Evolutionary conservation across 1,140 invertebrate species (phyloP).

Genomic region (Pollicipes pollicipes): DNA sequence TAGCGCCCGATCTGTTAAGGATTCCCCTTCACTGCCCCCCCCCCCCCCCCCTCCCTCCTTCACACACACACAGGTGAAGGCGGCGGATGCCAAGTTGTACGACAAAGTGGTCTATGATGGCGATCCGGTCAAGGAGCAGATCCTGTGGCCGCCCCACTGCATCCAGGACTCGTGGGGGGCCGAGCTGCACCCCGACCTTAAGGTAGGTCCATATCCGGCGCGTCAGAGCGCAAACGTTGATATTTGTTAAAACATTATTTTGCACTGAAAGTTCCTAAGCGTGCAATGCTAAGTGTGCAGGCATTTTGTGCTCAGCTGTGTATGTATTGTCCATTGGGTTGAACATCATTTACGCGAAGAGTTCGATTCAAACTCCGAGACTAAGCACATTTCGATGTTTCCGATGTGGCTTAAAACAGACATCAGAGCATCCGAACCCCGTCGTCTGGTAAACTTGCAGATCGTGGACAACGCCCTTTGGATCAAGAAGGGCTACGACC

Average conservation of each 20-base stretch:
- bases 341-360: too few relatives aligned
- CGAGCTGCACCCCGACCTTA: constrained; percentile 76
- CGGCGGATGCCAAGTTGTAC: constrained; percentile 58
- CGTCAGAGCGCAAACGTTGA: constrained; percentile 15
- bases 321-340: too few relatives aligned
- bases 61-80: constrained; percentile 26
- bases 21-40: too few relatives aligned
- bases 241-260: constrained; percentile 18
- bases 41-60: too few relatives aligned
- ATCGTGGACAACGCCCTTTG: constrained; percentile 52
- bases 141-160: constrained; percentile 86
- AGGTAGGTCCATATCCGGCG: constrained; percentile 37
- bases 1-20: too few relatives aligned
- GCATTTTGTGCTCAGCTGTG: too few relatives aligned
- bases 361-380: too few relatives aligned
- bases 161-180: constrained; percentile 88
- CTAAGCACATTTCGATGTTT: too few relatives aligned
- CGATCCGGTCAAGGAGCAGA: constrained; percentile 58
- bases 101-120: constrained; percentile 82
- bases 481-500: constrained; percentile 83
- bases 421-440: too few relatives aligned
- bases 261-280: neutral
- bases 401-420: too few relatives aligned
- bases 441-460: too few relatives aligned
- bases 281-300: neutral